phyloP scores from a whole-genome alignment of 1,140 invertebrate genomes.

The Psix sp. region DNA sequence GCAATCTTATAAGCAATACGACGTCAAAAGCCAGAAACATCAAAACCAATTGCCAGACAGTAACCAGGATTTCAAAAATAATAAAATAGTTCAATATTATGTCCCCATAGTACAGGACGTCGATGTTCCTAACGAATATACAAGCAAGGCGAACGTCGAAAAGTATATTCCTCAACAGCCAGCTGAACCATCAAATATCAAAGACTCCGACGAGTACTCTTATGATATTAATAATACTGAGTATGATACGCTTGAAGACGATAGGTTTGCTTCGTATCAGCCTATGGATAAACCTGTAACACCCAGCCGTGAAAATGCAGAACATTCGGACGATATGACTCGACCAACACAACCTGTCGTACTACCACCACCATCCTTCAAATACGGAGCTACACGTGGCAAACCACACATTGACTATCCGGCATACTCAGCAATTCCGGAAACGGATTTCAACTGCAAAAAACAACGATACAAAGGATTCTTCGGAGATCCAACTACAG shows the following conservation, averaged over 20 bases:
- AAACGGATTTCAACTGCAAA: conserved; percentile 88
- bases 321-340: conserved; percentile 39
- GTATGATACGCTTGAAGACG: conserved; percentile 61
- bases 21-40: neutral
- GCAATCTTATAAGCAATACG: conserved; percentile 23
- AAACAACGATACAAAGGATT: conserved; percentile 92
- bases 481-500: conserved; percentile 90
- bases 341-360: conserved; percentile 28
- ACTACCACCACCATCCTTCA: conserved; percentile 56
- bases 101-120: conserved; percentile 66
- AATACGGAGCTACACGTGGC: conserved; percentile 83
- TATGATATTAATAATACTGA: conserved; percentile 65
- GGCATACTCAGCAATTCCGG: conserved; percentile 84
- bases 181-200: conserved; percentile 27
- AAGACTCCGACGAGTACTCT: conserved; percentile 42
- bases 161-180: conserved; percentile 37
- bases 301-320: conserved; percentile 40
- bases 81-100: conserved; percentile 69
- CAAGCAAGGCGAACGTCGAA: conserved; percentile 10
- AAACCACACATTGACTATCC: conserved; percentile 90
- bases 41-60: conserved; percentile 15
- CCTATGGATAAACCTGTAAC: conserved; percentile 50
- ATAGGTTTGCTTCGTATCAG: conserved; percentile 38
- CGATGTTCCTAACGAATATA: conserved; percentile 20
- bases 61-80: conserved; percentile 50